Evolutionary conservation across 2,888 invertebrate genomes (phyloP).

Genomic region (Pseudolycoriella hygida): DNA sequence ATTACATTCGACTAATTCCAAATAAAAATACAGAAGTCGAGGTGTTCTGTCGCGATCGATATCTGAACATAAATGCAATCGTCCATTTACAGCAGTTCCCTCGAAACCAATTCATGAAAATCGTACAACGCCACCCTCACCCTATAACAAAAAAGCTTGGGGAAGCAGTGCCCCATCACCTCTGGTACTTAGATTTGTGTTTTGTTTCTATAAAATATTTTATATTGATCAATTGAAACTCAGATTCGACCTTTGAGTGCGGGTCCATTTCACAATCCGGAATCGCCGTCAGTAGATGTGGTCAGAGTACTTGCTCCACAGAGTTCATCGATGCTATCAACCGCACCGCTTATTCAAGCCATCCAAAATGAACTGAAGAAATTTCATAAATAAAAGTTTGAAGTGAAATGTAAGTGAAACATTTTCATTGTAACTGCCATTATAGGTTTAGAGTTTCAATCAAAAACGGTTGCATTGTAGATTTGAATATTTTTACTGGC

Average conservation of each 20-base stretch:
- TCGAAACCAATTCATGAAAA: slow-evolving; percentile 12
- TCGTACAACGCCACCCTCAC: slow-evolving; percentile 26
- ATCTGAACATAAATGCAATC: slow-evolving; percentile 10
- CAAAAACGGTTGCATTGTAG: too few relatives aligned
- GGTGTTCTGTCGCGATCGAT: slow-evolving; percentile 3
- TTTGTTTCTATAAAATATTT: neutral
- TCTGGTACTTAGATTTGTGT: slow-evolving; percentile 13
- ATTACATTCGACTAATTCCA: too few relatives aligned
- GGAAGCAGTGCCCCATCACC: slow-evolving; percentile 33
- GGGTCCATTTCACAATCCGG: slow-evolving; percentile 39
- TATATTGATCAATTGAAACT: neutral
- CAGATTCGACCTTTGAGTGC: slow-evolving; percentile 42
- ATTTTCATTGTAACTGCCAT: too few relatives aligned
- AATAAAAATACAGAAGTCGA: neutral
- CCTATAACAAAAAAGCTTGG: slow-evolving; percentile 34
- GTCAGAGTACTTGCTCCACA: slow-evolving; percentile 12
- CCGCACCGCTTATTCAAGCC: slow-evolving; percentile 65
- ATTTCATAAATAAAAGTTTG: slow-evolving; percentile 16
- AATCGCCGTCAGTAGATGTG: slow-evolving; percentile 23
- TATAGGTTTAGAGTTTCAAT: too few relatives aligned
- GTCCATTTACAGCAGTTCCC: slow-evolving; percentile 27
- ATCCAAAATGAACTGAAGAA: slow-evolving; percentile 52
- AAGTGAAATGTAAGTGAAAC: too few relatives aligned
- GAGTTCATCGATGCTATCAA: slow-evolving; percentile 41
- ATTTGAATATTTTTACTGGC: too few relatives aligned